Percentiles rank a stretch among this genome's conserved stretches.
Evolutionary conservation across 1,140 invertebrate genomes (phyloP).

Genomic region (Caenorhabditis inopinata): DNA sequence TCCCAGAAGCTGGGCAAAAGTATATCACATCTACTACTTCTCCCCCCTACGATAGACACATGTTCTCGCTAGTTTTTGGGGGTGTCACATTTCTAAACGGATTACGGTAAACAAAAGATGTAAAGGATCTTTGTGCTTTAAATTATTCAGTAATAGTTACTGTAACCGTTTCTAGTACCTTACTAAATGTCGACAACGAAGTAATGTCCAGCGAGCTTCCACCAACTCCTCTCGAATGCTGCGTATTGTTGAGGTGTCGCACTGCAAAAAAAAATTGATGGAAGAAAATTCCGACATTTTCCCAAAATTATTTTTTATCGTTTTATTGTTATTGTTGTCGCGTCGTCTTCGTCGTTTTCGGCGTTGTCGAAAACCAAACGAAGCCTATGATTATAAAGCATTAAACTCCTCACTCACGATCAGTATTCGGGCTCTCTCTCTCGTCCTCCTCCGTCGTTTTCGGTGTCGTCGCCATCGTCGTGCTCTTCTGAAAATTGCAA

Average conservation of each 20-base stretch:
- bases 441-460: neutral
- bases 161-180: neutral
- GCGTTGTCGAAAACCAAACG: neutral
- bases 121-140: no score
- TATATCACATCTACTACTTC: neutral
- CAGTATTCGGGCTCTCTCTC: neutral
- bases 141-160: no score
- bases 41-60: neutral
- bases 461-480: neutral
- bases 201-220: neutral
- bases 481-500: neutral
- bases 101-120: neutral
- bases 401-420: neutral
- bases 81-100: neutral
- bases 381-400: neutral
- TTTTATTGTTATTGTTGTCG: no score
- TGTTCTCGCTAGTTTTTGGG: constrained; percentile 17
- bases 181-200: neutral
- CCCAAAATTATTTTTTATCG: neutral
- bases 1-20: neutral
- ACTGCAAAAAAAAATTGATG: neutral
- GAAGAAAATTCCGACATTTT: no score
- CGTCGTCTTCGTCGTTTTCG: no score
- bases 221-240: neutral
- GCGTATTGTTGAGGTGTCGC: neutral